A percentile compares a stretch with the other conserved stretches of the same genome.
Evolutionary conservation across 2,113 vertebrate genomes (phyloP).

Genomic region (Nesoenas mayeri): DNA sequence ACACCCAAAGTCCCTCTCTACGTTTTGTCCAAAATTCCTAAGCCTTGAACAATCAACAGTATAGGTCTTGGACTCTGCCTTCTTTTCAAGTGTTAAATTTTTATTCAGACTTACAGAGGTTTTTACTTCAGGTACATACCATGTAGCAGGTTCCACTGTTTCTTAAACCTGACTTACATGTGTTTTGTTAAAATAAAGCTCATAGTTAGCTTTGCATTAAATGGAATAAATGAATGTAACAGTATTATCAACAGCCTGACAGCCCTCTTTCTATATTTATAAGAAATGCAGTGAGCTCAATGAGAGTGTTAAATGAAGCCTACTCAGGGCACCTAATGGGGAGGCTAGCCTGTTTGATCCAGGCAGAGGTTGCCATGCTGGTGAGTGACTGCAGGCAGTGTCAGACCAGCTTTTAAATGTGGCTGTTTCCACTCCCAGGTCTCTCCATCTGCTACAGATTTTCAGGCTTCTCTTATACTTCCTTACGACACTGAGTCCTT

Average conservation of each 20-base stretch:
- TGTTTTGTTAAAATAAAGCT: not conserved
- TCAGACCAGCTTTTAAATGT: not conserved
- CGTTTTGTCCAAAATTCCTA: not conserved
- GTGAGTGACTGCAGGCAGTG: not conserved
- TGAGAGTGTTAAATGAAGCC: not conserved
- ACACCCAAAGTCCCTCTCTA: not conserved
- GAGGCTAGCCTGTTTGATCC: not conserved
- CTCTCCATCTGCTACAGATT: not conserved
- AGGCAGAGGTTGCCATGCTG: not conserved
- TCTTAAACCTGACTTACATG: slow-evolving; percentile 20
- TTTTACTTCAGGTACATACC: not conserved
- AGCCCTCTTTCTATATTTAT: not conserved
- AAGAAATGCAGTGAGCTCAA: not conserved
- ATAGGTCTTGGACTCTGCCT: not conserved
- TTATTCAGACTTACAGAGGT: not conserved
- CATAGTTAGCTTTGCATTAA: not conserved
- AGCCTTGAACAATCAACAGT: accelerated
- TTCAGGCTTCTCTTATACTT: not conserved
- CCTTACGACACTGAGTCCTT: not conserved
- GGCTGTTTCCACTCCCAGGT: not conserved
- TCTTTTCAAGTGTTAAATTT: not conserved
- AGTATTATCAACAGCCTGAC: not conserved
- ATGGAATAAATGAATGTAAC: not conserved
- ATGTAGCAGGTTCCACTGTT: not conserved
- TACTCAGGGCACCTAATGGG: not conserved